Percentiles rank a stretch among this genome's conserved stretches.
phyloP scores from a whole-genome alignment of 2,888 invertebrate genomes.

The Agrotis puta region DNA sequence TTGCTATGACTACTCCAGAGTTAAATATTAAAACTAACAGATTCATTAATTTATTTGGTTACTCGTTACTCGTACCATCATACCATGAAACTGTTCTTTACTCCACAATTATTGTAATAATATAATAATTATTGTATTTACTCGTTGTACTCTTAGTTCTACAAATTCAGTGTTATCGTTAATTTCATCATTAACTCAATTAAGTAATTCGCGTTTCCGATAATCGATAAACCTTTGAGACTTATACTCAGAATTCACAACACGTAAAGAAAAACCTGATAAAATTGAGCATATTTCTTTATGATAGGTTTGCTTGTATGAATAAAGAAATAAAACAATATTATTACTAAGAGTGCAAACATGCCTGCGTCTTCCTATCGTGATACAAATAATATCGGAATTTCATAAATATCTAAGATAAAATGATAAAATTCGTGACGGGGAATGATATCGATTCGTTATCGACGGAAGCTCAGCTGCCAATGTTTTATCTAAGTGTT shows the following conservation, averaged over 20 bases:
- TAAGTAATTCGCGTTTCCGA: constrained; percentile 4
- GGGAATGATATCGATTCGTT: constrained; percentile 40
- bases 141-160: background rate
- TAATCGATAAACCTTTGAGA: constrained; percentile 15
- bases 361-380: constrained; percentile 15
- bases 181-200: constrained; percentile 23
- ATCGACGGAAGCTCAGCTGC: constrained; percentile 40
- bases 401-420: constrained; percentile 48
- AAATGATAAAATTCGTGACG: constrained; percentile 50
- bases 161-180: background rate
- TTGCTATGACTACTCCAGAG: background rate
- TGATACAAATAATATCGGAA: constrained; percentile 29
- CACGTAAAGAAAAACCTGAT: background rate
- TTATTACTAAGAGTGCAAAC: constrained; percentile 10
- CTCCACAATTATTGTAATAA: background rate
- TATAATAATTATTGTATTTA: too few relatives aligned
- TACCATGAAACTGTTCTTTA: background rate
- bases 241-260: background rate
- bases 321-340: constrained; percentile 19
- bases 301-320: constrained; percentile 3
- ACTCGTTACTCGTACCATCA: too few relatives aligned
- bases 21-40: background rate
- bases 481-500: constrained; percentile 48
- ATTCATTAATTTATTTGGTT: background rate
- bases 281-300: constrained; percentile 14